Evolutionary conservation across 2,113 vertebrate species (phyloP).

Genomic region (Capreolus pygargus): DNA sequence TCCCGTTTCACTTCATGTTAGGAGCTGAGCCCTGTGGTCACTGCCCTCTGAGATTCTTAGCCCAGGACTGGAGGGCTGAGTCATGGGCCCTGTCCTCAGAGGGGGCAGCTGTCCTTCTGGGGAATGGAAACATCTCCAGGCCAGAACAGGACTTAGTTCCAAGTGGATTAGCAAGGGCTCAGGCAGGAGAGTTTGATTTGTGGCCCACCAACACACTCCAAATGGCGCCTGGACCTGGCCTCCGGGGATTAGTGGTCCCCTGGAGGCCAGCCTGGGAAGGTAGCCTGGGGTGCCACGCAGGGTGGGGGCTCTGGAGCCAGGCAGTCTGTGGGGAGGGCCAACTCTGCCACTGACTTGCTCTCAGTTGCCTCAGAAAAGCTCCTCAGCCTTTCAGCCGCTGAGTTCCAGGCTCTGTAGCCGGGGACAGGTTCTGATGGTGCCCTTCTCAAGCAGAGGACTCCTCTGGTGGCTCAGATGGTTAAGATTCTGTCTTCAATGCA

Average conservation of each 20-base stretch:
- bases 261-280: background rate
- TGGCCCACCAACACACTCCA: background rate
- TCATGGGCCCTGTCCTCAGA: background rate
- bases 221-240: background rate
- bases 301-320: slow-evolving; percentile 10
- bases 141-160: background rate
- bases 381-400: background rate
- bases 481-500: background rate
- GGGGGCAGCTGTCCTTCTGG: background rate
- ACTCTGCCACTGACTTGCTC: background rate
- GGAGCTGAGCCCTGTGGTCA: background rate
- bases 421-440: rapidly evolving
- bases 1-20: background rate
- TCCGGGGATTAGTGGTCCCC: background rate
- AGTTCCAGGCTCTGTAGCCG: background rate
- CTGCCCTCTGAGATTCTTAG: background rate
- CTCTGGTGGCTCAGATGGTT: background rate
- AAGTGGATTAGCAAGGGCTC: background rate
- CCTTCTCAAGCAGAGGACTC: background rate
- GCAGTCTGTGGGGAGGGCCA: background rate
- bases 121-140: background rate
- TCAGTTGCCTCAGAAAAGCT: background rate
- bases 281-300: background rate
- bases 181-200: slow-evolving; percentile 22
- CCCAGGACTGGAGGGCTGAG: background rate